Evolutionary conservation across 1,140 invertebrate genomes (phyloP).

Genomic region (Apis laboriosa): DNA sequence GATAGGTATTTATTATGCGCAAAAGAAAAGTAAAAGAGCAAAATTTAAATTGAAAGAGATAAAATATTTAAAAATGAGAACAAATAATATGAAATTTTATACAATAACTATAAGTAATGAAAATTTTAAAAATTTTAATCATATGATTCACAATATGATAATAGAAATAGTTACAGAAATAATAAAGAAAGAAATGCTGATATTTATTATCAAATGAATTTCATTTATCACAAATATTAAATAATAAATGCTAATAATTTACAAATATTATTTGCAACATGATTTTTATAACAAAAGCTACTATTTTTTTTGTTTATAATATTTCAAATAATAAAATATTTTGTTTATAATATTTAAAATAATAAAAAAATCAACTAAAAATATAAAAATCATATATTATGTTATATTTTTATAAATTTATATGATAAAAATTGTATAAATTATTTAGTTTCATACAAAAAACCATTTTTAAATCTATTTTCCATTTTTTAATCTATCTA

Average conservation of each 20-base stretch:
- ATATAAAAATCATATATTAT: not conserved
- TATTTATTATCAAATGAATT: not conserved
- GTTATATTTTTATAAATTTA: not conserved
- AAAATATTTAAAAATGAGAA: too few relatives aligned
- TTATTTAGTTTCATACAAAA: not conserved
- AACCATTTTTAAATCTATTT: not conserved
- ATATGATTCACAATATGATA: too few relatives aligned
- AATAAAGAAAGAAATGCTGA: too few relatives aligned
- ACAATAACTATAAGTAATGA: too few relatives aligned
- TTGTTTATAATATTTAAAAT: not conserved
- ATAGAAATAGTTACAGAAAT: too few relatives aligned
- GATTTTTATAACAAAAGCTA: not conserved
- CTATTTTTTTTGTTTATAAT: not conserved
- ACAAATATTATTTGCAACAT: not conserved
- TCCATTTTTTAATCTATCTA: not conserved
- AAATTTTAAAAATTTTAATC: too few relatives aligned
- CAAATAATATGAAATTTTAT: too few relatives aligned
- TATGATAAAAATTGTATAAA: constrained; percentile 1
- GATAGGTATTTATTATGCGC: too few relatives aligned
- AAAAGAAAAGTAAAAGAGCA: too few relatives aligned
- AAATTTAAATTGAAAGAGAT: too few relatives aligned
- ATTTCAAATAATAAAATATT: not conserved
- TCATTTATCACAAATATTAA: not conserved
- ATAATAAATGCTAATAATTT: not conserved
- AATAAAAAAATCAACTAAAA: not conserved